Conservation (phyloP, 2,113 vertebrate species). For the Bujurquina vittata region DNA sequence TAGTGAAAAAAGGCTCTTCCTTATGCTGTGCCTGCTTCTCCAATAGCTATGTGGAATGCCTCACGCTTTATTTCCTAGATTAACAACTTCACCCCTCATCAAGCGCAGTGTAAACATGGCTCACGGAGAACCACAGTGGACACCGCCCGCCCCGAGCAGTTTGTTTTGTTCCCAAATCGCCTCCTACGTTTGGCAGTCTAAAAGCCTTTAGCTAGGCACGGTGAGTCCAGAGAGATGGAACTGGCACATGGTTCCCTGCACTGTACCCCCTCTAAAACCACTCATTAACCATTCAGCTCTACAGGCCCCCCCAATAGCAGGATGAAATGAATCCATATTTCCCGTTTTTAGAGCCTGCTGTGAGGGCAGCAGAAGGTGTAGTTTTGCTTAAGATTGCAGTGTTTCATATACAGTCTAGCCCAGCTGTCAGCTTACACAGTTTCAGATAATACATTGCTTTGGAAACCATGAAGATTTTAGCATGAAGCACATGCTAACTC, state of each 20-base stretch:
- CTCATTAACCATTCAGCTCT: slow-evolving; percentile 36
- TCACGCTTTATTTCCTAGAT: slow-evolving; percentile 75
- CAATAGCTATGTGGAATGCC: slow-evolving; percentile 68
- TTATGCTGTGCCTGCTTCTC: slow-evolving; percentile 35
- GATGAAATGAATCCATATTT: slow-evolving; percentile 51
- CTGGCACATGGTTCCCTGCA: slow-evolving; percentile 37
- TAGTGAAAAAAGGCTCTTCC: slow-evolving; percentile 5
- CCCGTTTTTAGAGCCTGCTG: not conserved
- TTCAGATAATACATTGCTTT: not conserved
- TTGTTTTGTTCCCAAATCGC: slow-evolving; percentile 35
- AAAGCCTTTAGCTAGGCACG: slow-evolving; percentile 39
- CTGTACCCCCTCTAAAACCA: not conserved
- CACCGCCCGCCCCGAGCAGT: not conserved
- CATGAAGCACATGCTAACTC: not conserved
- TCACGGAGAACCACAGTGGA: slow-evolving; percentile 33
- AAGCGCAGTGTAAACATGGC: slow-evolving; percentile 75
- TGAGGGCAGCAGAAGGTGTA: not conserved
- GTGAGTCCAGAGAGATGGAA: slow-evolving; percentile 46
- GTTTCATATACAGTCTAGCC: not conserved
- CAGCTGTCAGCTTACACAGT: not conserved
- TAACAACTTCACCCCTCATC: slow-evolving; percentile 80
- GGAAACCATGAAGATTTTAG: not conserved
- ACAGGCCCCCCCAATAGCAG: not conserved
- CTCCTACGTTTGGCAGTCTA: slow-evolving; percentile 38
- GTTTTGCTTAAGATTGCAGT: not conserved